These are phyloP conservation scores for Drosophila sp. DNA, from an alignment of 1,140 invertebrate species.

Conservation along the genomic window DNA sequence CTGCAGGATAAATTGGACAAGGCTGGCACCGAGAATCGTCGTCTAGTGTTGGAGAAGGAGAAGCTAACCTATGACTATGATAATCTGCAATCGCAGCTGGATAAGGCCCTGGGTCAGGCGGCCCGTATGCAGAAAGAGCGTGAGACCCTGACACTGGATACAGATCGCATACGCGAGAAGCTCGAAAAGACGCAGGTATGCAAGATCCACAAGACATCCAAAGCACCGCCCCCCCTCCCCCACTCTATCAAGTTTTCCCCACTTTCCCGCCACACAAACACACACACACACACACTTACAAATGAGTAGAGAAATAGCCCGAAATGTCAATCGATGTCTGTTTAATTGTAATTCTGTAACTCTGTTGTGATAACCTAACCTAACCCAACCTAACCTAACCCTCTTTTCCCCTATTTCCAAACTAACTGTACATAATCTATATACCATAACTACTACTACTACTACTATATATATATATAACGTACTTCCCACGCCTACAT, in stretches of 20 bases:
- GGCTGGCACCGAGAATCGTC: constrained; percentile 90
- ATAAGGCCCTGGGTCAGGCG: constrained; percentile 93
- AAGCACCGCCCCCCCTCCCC: constrained; percentile 19
- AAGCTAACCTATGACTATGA: constrained; percentile 95
- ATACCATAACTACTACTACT: constrained; percentile 4
- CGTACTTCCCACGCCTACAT: constrained; percentile 57
- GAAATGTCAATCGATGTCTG: constrained; percentile 52
- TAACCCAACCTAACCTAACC: constrained; percentile 15
- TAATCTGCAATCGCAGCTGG: constrained; percentile 93
- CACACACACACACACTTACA: too few relatives aligned
- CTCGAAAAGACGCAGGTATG: constrained; percentile 93
- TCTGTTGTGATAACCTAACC: constrained; percentile 49
- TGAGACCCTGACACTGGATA: constrained; percentile 92
- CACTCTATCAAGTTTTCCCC: neutral
- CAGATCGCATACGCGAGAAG: constrained; percentile 93
- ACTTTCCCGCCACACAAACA: constrained; percentile 17
- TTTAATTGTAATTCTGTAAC: constrained; percentile 47
- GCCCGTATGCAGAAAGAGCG: constrained; percentile 94
- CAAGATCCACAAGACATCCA: constrained; percentile 31
- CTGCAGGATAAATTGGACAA: constrained; percentile 94
- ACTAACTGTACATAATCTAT: constrained; percentile 41
- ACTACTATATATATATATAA: constrained; percentile 39
- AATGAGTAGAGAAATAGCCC: constrained; percentile 49
- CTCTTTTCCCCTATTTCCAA: neutral
- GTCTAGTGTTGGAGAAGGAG: constrained; percentile 95